These are phyloP conservation scores for Grus americana DNA, from an alignment of 2,113 vertebrate species.

Conservation along the genomic window DNA sequence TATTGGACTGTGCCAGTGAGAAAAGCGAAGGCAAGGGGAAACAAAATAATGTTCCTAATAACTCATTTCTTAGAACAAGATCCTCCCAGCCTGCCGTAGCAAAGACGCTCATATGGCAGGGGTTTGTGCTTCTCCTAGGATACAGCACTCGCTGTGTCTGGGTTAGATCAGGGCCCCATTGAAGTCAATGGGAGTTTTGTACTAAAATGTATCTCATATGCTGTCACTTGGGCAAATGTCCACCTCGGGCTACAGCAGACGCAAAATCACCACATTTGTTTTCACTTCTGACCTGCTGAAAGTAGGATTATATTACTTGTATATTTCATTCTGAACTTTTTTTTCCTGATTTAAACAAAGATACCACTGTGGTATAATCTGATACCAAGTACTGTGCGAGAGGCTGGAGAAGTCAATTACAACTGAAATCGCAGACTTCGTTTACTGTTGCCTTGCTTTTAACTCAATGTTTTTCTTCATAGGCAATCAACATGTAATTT, in stretches of 20 bases:
- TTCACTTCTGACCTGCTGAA: constrained; percentile 50
- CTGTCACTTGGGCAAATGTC: constrained; percentile 26
- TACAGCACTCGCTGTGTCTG: constrained; percentile 2
- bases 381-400: not conserved
- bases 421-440: not conserved
- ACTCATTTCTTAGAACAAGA: not conserved
- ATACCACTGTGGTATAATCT: constrained; percentile 31
- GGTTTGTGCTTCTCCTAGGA: not conserved
- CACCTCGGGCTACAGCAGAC: constrained; percentile 17
- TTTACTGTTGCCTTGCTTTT: constrained; percentile 23
- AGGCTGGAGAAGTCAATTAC: constrained; percentile 14
- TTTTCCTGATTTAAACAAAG: constrained; percentile 34
- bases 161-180: not conserved
- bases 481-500: not conserved
- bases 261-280: constrained; percentile 47
- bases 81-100: not conserved
- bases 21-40: not conserved
- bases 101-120: not conserved
- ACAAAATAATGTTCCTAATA: not conserved
- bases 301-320: constrained; percentile 50
- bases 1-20: not conserved
- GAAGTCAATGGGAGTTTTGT: constrained; percentile 36
- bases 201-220: not conserved
- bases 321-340: constrained; percentile 60
- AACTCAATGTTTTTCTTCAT: not conserved